Conservation (phyloP, 2,797 vertebrate species). For the Podargus strigoides region DNA sequence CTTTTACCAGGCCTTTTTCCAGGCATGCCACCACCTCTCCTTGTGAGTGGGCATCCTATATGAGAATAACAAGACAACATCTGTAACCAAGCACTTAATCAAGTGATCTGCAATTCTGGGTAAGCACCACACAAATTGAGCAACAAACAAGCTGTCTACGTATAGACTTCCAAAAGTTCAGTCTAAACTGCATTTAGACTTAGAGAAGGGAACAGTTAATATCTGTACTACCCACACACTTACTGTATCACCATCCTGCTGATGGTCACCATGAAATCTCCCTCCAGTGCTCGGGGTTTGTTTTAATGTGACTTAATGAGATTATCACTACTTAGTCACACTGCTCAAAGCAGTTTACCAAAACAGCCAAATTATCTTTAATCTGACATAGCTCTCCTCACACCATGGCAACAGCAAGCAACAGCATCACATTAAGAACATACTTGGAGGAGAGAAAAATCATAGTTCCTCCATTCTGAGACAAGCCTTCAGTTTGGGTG, state of each 20-base stretch:
- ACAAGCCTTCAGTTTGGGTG: not conserved
- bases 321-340: constrained; percentile 50
- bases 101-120: not conserved
- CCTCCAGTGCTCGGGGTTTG: not conserved
- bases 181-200: not conserved
- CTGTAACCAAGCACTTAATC: not conserved
- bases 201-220: not conserved
- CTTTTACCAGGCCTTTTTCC: constrained; percentile 90
- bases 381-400: not conserved
- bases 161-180: not conserved
- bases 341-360: constrained; percentile 41
- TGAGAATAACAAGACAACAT: not conserved
- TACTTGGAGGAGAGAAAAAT: not conserved
- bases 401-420: constrained; percentile 35
- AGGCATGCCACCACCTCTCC: constrained; percentile 95
- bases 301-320: constrained; percentile 38
- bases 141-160: not conserved
- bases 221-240: not conserved
- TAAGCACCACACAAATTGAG: not conserved
- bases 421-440: not conserved
- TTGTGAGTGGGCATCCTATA: constrained; percentile 92
- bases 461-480: not conserved
- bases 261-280: not conserved
- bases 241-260: not conserved
- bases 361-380: constrained; percentile 52